phyloP scores from a whole-genome alignment of 2,888 invertebrate species.

The Agonopterix heracliana region DNA sequence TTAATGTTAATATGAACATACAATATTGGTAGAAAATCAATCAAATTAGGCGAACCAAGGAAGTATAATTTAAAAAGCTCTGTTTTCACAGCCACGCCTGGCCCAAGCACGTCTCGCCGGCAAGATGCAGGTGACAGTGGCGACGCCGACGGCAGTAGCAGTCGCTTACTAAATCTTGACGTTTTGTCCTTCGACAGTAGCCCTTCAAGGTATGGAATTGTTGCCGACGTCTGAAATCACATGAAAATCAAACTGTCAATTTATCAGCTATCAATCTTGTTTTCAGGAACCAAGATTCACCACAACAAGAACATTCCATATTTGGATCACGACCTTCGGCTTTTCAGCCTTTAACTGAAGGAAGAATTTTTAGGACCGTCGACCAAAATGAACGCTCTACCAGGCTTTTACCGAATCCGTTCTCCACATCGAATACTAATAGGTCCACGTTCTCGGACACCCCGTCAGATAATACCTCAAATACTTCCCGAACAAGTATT shows the following conservation, averaged over 20 bases:
- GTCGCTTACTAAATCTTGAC: conserved; percentile 51
- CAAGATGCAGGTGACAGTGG: conserved; percentile 32
- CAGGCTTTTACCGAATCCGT: conserved; percentile 58
- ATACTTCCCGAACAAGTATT: conserved; percentile 58
- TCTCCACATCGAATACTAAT: conserved; percentile 45
- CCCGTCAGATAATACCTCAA: conserved; percentile 24
- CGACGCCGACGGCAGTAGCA: conserved; percentile 38
- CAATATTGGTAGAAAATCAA: too few relatives aligned
- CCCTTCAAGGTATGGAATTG: conserved; percentile 32
- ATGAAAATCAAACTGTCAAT: neutral
- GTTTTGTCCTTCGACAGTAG: conserved; percentile 51
- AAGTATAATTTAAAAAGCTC: neutral
- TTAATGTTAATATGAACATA: too few relatives aligned
- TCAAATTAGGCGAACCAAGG: too few relatives aligned
- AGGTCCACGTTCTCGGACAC: conserved; percentile 31
- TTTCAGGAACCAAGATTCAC: conserved; percentile 39
- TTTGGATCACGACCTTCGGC: conserved; percentile 62
- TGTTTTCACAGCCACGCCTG: conserved; percentile 22
- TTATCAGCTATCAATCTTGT: conserved; percentile 4
- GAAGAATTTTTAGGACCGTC: conserved; percentile 43
- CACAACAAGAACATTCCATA: conserved; percentile 38
- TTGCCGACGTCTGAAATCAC: neutral
- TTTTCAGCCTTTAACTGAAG: conserved; percentile 55
- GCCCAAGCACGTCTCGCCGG: conserved; percentile 37
- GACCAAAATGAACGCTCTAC: conserved; percentile 45